These are phyloP conservation scores for Pterostichus madidus DNA, from an alignment of 2,888 invertebrate genomes.

Conservation along the genomic window DNA sequence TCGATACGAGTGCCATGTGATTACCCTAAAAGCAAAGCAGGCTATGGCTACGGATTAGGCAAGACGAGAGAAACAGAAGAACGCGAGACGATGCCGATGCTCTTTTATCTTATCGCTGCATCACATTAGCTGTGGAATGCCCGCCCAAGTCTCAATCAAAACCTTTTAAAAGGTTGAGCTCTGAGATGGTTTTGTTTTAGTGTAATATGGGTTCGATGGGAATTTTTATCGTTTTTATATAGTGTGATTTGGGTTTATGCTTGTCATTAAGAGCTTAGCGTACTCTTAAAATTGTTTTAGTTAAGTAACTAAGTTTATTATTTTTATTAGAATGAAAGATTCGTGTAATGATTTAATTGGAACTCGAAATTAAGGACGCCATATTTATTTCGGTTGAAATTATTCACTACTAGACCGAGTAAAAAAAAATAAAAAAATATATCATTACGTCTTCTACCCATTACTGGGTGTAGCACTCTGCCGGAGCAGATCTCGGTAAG, in stretches of 20 bases:
- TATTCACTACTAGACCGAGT: no score
- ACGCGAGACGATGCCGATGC: neutral
- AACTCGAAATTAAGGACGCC: no score
- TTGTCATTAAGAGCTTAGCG: neutral
- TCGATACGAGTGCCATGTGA: constrained; percentile 23
- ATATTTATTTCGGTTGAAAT: no score
- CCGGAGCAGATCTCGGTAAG: no score
- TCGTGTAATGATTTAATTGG: no score
- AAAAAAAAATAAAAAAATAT: no score
- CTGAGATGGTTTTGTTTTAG: neutral
- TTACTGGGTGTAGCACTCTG: no score
- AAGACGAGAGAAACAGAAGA: neutral
- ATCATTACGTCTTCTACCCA: no score
- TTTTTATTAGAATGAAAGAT: neutral
- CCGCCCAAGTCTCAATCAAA: constrained; percentile 40
- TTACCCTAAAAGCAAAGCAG: constrained; percentile 43
- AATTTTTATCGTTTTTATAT: constrained; percentile 33
- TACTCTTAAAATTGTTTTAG: neutral
- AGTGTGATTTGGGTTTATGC: constrained; percentile 33
- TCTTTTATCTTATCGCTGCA: constrained; percentile 43
- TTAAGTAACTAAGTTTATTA: neutral
- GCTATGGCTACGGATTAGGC: constrained; percentile 18
- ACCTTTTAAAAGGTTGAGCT: neutral
- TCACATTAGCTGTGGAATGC: constrained; percentile 46
- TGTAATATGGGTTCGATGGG: constrained; percentile 6